Evolutionary conservation across 2,797 vertebrate species (phyloP), one percentile per base, ranked within the genome.

Genomic region (Enteromius radiatus): DNA sequence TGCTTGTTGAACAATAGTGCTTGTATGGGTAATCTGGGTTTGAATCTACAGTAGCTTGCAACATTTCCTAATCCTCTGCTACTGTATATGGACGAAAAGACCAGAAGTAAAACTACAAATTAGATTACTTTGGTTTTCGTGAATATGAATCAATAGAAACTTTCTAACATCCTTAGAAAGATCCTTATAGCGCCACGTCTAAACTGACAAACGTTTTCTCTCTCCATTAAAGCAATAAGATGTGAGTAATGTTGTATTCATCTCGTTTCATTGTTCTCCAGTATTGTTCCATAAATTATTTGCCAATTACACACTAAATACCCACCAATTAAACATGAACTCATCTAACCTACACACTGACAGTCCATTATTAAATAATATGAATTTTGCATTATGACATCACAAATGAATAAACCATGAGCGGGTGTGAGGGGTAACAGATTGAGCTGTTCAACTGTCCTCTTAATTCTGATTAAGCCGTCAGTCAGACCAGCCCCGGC

Each of bases 341-440:
- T 70, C 52, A 83, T 87, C 86, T 84, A 78, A 83, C 83, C 84
- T 88, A 85, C 84, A 87, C 73, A 78, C 70, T 78, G 80, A 87
- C 82, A 84, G 84, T 90, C 78, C 73, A 86, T 90, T 90, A 91
- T 92, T 91, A 82, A 89, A 87, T 84, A 78, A 85, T 87, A 89
- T 91, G 33, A 88, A 90, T 90, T 89, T 88, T 91, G 84, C 89
- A 91, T 90, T 86, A 82, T 83, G 88, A 87, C 88, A 88, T 89
- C 88, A 86, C 69, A 85, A 71, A 90, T 90, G 84, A 91, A 91
- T 91, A 87, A 91, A 88, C 70, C 84, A 90, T 91, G 81, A 89
- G 81, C 67, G 84, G 36, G 68, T 61, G 61, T 84, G 76, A 88
- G 76, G 49, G 70, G 67, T 63, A 87, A 63, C 70, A 23, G 63